A percentile compares a stretch with the other conserved stretches of the same genome.
These are phyloP conservation scores for Acanthosepion esculentum DNA, from an alignment of 2,888 invertebrate genomes.

Conservation along the genomic window DNA sequence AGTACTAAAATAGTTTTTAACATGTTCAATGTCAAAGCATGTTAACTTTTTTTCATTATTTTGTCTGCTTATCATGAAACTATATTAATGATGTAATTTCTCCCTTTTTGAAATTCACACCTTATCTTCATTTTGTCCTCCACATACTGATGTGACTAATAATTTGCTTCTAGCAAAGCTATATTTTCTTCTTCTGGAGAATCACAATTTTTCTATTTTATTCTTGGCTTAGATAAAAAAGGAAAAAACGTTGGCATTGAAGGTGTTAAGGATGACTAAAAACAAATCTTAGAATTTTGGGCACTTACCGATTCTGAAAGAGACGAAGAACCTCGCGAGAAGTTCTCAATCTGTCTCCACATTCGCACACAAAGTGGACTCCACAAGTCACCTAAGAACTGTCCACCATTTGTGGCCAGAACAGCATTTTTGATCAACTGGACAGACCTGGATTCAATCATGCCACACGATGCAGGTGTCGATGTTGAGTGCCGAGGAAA, in stretches of 20 bases:
- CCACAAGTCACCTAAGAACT: conserved; percentile 38
- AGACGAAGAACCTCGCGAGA: not conserved
- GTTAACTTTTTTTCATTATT: too few relatives aligned
- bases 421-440: conserved; percentile 42
- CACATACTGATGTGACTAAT: too few relatives aligned
- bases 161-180: too few relatives aligned
- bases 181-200: too few relatives aligned
- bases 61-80: too few relatives aligned
- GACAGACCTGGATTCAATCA: conserved; percentile 35
- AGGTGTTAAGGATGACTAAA: not conserved
- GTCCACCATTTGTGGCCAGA: not conserved
- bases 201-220: too few relatives aligned
- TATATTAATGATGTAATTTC: too few relatives aligned
- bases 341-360: conserved; percentile 40
- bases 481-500: not conserved
- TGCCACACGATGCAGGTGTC: conserved; percentile 25
- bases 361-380: conserved; percentile 36
- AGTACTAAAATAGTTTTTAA: not conserved
- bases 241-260: too few relatives aligned
- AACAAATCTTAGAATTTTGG: not conserved
- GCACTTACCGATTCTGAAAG: conserved; percentile 33
- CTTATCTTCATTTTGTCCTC: too few relatives aligned
- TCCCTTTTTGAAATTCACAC: too few relatives aligned
- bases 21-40: too few relatives aligned
- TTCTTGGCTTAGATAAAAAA: too few relatives aligned